Evolutionary conservation across 1,140 invertebrate species (phyloP).

Genomic region (Paralvinella palmiformis): DNA sequence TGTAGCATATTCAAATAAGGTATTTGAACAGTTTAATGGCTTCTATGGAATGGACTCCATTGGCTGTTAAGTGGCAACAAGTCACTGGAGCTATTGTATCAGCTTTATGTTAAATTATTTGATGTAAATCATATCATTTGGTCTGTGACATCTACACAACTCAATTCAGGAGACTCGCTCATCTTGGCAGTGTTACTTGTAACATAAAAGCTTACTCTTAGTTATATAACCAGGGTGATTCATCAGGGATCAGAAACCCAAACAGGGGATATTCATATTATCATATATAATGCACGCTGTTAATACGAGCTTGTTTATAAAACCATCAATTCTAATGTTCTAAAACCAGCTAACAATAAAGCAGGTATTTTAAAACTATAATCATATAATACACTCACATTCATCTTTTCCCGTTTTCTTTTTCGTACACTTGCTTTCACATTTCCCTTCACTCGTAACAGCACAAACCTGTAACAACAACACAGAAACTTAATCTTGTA

Average conservation of each 20-base stretch:
- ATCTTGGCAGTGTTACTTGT: no score
- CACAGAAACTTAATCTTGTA: background rate
- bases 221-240: no score
- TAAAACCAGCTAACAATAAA: no score
- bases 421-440: slow-evolving; percentile 45
- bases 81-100: background rate
- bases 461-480: slow-evolving; percentile 34
- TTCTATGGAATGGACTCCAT: no score
- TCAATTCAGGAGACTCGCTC: no score
- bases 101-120: background rate
- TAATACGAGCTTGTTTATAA: background rate
- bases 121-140: no score
- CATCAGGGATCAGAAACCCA: background rate
- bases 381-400: slow-evolving; percentile 35
- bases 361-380: background rate
- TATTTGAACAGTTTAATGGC: no score
- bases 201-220: no score
- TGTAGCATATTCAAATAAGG: no score
- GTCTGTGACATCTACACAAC: no score
- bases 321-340: background rate
- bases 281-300: background rate
- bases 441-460: slow-evolving; percentile 47
- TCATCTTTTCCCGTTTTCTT: slow-evolving; percentile 47
- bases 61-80: slow-evolving; percentile 1
- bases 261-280: background rate